Percentiles rank a stretch among this genome's conserved stretches.
Conservation (phyloP, 1,140 invertebrate species). For the Neodiprion virginianus region DNA sequence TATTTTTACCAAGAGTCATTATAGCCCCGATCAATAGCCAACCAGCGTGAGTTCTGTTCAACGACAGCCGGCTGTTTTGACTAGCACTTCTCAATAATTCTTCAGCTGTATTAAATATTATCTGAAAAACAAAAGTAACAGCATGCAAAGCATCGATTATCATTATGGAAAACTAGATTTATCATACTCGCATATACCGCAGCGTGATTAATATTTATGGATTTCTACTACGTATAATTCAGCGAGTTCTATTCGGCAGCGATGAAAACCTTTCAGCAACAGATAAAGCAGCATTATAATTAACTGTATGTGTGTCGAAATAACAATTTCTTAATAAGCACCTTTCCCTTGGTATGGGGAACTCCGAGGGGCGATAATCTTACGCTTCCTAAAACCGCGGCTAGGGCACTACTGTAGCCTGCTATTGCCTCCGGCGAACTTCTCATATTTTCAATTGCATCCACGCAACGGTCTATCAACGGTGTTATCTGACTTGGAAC, state of each 20-base stretch:
- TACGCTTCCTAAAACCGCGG: slow-evolving; percentile 92
- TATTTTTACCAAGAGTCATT: slow-evolving; percentile 85
- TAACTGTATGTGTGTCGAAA: background rate
- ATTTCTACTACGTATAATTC: background rate
- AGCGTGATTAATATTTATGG: background rate
- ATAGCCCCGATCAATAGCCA: slow-evolving; percentile 97
- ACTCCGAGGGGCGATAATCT: slow-evolving; percentile 91
- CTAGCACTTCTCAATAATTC: slow-evolving; percentile 95
- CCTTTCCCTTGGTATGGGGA: slow-evolving; percentile 95
- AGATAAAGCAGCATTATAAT: slow-evolving; percentile 16
- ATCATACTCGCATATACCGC: background rate
- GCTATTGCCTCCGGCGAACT: slow-evolving; percentile 92
- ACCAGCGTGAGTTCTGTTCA: slow-evolving; percentile 94
- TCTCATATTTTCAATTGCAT: slow-evolving; percentile 86
- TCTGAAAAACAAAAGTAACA: slow-evolving; percentile 55
- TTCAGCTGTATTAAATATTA: slow-evolving; percentile 96
- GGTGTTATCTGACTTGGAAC: slow-evolving; percentile 94
- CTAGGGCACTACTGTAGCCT: slow-evolving; percentile 93
- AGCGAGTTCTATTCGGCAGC: background rate
- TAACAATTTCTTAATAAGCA: slow-evolving; percentile 49
- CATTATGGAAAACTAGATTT: background rate
- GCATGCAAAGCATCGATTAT: slow-evolving; percentile 15
- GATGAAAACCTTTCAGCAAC: background rate
- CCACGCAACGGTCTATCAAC: slow-evolving; percentile 87
- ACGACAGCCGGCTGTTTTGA: slow-evolving; percentile 93